Base-by-base conservation (phyloP, 1,140 invertebrate genomes). In the Drosophila parabipectinata region DNA sequence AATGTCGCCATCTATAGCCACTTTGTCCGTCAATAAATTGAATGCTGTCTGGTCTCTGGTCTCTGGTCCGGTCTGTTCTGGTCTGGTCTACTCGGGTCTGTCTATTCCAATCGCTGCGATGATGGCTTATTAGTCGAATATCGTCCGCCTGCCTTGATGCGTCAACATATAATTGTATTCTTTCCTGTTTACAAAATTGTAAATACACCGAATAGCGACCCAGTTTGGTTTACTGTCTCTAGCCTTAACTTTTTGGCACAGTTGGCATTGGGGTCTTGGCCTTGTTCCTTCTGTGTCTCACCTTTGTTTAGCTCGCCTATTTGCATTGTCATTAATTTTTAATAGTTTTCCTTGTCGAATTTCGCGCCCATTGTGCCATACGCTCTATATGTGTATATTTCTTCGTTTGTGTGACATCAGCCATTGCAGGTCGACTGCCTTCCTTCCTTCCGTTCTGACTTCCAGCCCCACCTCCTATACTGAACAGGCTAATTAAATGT, bases 21-120 rank as follows among this genome's bases (percentile, higher is more conserved):
- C 73, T 79, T 77, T 84, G 84, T 84, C 69, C 82, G 84, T 84
- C 81, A 84, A 84, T 84, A 84, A 84, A 84, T 87, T 84, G 76
- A 84, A 87, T 84, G 78, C 81, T 69, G 77, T 87, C 81, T 84
- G 59, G 41, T 72, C 21, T 21, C 34, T 30, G 41, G 44, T 7
- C 21, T 21, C 34, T 34, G 41, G 44, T 7, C 26, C 6, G 26
- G 34, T 66, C 30, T 41, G 18, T 28, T 37, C 41, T 51, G 24
- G 5, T 54, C 21, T 30, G 55, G 7, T 28, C 26, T 26, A 1
- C 26, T 26, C 26, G 26, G 26, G 26, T 4, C 26, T 64, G 39
- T 62, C 14, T 63, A 44, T 32, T 69, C 41, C 26, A 37, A 18
- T 9, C 24, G 45, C 56, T 61, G 10, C 7, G 30, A 37, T 75